Evolutionary conservation across 1,140 invertebrate species (phyloP), one percentile per base, ranked within the genome.

Genomic region (Scaptodrosophila lebanonensis): DNA sequence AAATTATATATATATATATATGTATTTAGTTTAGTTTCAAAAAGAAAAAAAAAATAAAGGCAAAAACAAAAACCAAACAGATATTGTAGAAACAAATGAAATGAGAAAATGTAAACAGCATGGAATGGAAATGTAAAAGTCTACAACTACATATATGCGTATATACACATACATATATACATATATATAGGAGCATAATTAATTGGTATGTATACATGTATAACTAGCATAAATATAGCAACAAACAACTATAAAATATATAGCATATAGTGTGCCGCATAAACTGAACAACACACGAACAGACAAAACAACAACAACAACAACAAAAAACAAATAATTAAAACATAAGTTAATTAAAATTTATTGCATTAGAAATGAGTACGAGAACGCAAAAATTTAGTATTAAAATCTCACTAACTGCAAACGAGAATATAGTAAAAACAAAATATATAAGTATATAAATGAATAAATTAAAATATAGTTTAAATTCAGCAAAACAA

Each of bases 1-100:
- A 77, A 51, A 77, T 79, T 73, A 62, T 38, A 72, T 66, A 66
- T 66, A 62, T 47, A 45, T 38, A 72, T 66, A 66, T 66, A 62
- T 47, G 45, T 52, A 66, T 57, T 66, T 29, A 30, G 54, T 25
- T 40, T 32, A 11, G 44, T 32, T 32, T 22, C 48, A 56, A 40
- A 29, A 9, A 36, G 35, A 67, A 32, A 35, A 22, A 48, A 38
- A 50, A 45, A 42, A 15, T 15, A 30, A 64, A 47, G 58, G 32
- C n/a, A 35, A 40, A 43, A 56, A 49, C 29, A 40, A 72, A 64
- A 36, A 30, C 47, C 48, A 59, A 52, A 59, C 48, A 59, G 47
- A 38, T 30, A 30, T 57, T 32, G 50, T 51, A 64, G 51, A 66
- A 54, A 53, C 48, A 47, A 56, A 76, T 61, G 39, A 59, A 39